Evolutionary conservation across 1,140 invertebrate species (phyloP), one percentile per base, ranked within the genome.

Genomic region (Varroa destructor): DNA sequence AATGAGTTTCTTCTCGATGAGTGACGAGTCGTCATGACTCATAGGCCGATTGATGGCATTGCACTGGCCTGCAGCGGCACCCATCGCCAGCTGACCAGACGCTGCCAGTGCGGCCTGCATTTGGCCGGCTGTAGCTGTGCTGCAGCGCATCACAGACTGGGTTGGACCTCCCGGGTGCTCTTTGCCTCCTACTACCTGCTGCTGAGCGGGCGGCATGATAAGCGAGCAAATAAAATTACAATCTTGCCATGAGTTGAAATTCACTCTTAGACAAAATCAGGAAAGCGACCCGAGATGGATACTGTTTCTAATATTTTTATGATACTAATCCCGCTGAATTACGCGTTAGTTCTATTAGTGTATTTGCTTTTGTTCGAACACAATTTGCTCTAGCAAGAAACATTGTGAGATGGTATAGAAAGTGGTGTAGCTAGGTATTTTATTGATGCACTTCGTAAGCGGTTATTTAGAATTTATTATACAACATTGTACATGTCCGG

Each of bases 131-230:
- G 61, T 67, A 8, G 61, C 61, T 67, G 61, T 67, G 61, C 61
- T 67, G 61, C 61, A 67, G 40, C 61, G 61, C 61, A 67, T 67
- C 61, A 67, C 61, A 67, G 61, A 67, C 61, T 67, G 61, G 61
- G 61, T 67, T 67, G 61, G 61, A 67, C 40, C 61, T 67, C 61
- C 61, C 46, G 40, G 61, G 61, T 67, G 61, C 61, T 67, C 61
- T 5, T 67, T 67, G 61, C 46, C 46, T 67, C 46, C 61, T 40
- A 40, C 61, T 67, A 67, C 61, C 40, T 43, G 37, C 36, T 67
- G 61, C 46, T 67, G 0, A 58, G 61, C 12, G 3, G 40, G 40
- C 61, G 61, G 12, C 3, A 3, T 36, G 3, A 5, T 12, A 12
- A 5, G 4, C 12, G 4, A 5, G 57, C 12, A 3, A 12, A 12